These are phyloP conservation scores for Mustela lutreola DNA, from an alignment of 2,113 vertebrate species.

Conservation along the genomic window DNA sequence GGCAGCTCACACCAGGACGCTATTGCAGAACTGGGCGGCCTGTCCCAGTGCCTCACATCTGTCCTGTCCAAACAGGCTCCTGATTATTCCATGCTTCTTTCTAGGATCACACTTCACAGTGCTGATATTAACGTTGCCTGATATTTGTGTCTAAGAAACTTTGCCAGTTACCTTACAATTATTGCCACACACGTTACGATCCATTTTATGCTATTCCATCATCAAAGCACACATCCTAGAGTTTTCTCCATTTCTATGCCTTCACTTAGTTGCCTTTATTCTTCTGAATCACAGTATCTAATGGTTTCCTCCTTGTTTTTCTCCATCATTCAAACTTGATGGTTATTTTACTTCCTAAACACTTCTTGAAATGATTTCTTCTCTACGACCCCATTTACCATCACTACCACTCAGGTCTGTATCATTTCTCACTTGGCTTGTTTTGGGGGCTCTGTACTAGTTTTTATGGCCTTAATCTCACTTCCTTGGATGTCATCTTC, in stretches of 20 bases:
- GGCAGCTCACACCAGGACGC: background rate
- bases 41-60: accelerated
- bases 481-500: background rate
- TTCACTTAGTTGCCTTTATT: background rate
- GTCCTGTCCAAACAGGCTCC: background rate
- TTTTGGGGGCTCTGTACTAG: background rate
- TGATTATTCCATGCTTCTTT: background rate
- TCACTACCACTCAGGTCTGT: accelerated
- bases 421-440: background rate
- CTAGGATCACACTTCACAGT: background rate
- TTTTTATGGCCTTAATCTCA: background rate
- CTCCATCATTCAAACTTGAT: background rate
- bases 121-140: background rate
- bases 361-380: background rate
- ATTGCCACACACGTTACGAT: background rate
- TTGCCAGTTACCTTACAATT: background rate
- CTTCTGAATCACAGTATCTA: background rate
- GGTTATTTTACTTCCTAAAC: background rate
- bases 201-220: background rate
- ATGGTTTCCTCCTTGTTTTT: background rate
- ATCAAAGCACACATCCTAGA: background rate
- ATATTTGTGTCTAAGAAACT: background rate
- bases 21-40: background rate
- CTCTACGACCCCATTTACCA: accelerated
- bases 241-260: background rate